Base-by-base conservation (phyloP, 2,888 invertebrate species). In the Caenorhabditis sinica region DNA sequence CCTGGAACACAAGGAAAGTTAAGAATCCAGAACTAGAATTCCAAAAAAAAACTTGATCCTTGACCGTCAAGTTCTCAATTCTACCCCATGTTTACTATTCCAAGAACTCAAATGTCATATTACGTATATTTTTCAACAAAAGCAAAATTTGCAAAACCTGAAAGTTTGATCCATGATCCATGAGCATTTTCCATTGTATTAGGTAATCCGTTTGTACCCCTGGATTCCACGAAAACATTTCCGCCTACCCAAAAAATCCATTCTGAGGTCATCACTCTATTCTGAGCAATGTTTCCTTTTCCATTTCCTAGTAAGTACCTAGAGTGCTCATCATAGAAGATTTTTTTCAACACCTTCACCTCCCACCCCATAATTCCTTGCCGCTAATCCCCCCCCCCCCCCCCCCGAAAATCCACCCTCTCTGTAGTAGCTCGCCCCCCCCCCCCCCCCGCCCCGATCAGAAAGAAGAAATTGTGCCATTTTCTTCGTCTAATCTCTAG, bases 401-500 rank as follows among this genome's bases (percentile, higher is more conserved):
- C 20, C 49, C 17, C n/a, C 20, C 20, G n/a, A n/a, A n/a, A n/a
- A 11, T 40, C 40, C 40, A 40, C 40, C 40, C 40, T 40, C 40
- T 40, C 13, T 40, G 13, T 11, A 13, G 13, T 11, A 6, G 8
- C 15, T 15, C 15, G 11, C 40, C 15, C 28, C 56, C 56, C n/a
- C n/a, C n/a, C 49, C 17, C n/a, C 17, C 20, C 15, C 20, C 49
- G 8, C n/a, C 20, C 20, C 20, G 51, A 51, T 40, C 40, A 40
- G 40, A 40, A 40, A 6, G 40, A 40, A 40, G 9, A 40, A 13
- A 13, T 40, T 40, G 40, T 40, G 25, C 56, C 56, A 58, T 33
- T 60, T 43, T 43, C 28, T n/a, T n/a, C n/a, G n/a, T n/a, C n/a
- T 66, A 65, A 51, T 51, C 23, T 33, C 45, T 79, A 69, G 56